Evolutionary conservation across 2,888 invertebrate genomes (phyloP).

Genomic region (Agrenia bidenticulata): DNA sequence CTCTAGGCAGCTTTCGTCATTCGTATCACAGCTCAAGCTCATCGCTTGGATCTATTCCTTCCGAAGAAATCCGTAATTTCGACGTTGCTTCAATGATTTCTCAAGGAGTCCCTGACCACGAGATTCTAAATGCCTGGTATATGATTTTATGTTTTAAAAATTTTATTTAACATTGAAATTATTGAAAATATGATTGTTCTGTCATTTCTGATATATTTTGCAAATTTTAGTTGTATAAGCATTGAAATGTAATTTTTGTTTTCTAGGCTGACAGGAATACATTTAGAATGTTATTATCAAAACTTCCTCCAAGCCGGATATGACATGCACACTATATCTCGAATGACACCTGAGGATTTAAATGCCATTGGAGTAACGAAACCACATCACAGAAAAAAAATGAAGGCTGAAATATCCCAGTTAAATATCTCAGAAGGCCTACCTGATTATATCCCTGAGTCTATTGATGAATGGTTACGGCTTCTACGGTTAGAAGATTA

Average conservation of each 20-base stretch:
- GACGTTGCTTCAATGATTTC: slow-evolving; percentile 58
- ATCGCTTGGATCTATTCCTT: slow-evolving; percentile 60
- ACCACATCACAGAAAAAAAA: slow-evolving; percentile 91
- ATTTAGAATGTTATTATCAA: slow-evolving; percentile 91
- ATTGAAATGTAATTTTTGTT: neutral
- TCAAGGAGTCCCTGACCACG: slow-evolving; percentile 79
- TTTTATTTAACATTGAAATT: too few relatives aligned
- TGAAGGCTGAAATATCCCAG: slow-evolving; percentile 94
- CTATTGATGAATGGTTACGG: slow-evolving; percentile 91
- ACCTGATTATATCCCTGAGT: slow-evolving; percentile 78
- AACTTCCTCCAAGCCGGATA: slow-evolving; percentile 94
- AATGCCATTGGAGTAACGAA: slow-evolving; percentile 82
- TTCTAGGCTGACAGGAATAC: slow-evolving; percentile 84
- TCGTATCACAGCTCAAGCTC: slow-evolving; percentile 57
- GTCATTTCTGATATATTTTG: too few relatives aligned
- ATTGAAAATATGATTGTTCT: too few relatives aligned
- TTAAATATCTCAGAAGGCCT: slow-evolving; percentile 91
- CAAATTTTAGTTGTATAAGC: too few relatives aligned
- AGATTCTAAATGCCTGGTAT: slow-evolving; percentile 77
- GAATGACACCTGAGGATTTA: slow-evolving; percentile 93
- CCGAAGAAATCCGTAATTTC: slow-evolving; percentile 64
- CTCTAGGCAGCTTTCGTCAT: slow-evolving; percentile 63
- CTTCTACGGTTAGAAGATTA: slow-evolving; percentile 90
- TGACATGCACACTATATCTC: slow-evolving; percentile 95
- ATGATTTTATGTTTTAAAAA: too few relatives aligned